A percentile compares a stretch with the other conserved stretches of the same genome.
These are phyloP conservation scores for Neoaliturus tenellus DNA, from an alignment of 2,888 invertebrate species.

Conservation along the genomic window DNA sequence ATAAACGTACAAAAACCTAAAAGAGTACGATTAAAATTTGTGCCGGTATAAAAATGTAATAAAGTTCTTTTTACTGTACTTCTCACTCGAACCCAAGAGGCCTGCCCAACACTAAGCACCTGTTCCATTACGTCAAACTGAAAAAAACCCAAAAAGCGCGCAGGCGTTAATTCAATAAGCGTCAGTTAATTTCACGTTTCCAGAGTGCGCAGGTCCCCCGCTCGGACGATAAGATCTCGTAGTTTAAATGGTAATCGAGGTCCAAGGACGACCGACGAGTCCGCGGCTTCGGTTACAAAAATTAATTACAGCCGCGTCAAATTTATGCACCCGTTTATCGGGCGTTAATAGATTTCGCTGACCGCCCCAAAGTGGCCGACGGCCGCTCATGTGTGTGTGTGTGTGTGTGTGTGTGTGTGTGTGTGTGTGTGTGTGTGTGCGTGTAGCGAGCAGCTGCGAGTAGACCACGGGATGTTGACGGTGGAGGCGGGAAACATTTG, in stretches of 20 bases:
- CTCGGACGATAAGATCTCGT: constrained; percentile 30
- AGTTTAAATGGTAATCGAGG: constrained; percentile 39
- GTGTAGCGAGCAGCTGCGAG: no score
- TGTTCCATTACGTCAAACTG: background rate
- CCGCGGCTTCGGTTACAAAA: constrained; percentile 26
- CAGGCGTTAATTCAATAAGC: constrained; percentile 23
- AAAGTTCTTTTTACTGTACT: no score
- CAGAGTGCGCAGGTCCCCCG: constrained; percentile 14
- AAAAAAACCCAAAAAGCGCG: background rate
- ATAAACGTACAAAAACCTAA: no score
- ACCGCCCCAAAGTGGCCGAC: constrained; percentile 1
- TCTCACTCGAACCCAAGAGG: background rate
- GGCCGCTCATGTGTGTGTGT: no score
- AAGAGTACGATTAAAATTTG: no score
- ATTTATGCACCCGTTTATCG: constrained; percentile 37
- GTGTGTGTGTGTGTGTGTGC: no score
- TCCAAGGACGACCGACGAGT: background rate
- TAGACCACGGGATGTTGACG: no score
- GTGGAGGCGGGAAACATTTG: no score
- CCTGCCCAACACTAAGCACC: background rate
- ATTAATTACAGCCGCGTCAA: constrained; percentile 37
- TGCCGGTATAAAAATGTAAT: no score
- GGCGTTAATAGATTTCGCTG: constrained; percentile 26
- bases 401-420: no score
- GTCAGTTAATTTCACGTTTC: constrained; percentile 6